Conservation (phyloP, 2,888 invertebrate genomes). For the Aproaerema taeniolella region DNA sequence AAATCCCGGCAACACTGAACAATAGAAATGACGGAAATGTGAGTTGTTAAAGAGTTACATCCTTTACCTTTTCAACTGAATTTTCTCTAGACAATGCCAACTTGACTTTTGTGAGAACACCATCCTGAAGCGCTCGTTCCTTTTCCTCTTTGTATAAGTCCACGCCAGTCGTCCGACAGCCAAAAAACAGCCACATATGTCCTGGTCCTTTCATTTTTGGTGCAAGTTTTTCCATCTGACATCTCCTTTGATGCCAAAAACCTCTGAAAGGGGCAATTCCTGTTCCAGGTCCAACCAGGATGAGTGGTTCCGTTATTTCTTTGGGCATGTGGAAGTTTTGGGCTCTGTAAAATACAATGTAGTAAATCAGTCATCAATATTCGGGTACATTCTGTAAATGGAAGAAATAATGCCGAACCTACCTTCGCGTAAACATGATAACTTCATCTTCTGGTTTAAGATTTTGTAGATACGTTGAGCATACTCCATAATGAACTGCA, state of each 20-base stretch:
- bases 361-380: too few relatives aligned
- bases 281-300: constrained; percentile 93
- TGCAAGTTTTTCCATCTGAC: constrained; percentile 35
- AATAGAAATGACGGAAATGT: too few relatives aligned
- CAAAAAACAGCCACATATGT: constrained; percentile 89
- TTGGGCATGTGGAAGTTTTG: constrained; percentile 90
- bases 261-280: constrained; percentile 96
- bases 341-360: constrained; percentile 82
- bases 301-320: constrained; percentile 84
- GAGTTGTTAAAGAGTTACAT: too few relatives aligned
- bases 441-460: constrained; percentile 81
- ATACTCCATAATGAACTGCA: constrained; percentile 91
- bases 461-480: constrained; percentile 91
- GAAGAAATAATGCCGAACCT: too few relatives aligned
- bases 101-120: constrained; percentile 84
- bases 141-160: constrained; percentile 92
- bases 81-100: constrained; percentile 89
- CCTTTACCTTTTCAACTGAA: constrained; percentile 84
- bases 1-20: too few relatives aligned
- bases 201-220: constrained; percentile 37
- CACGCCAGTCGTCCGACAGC: constrained; percentile 87
- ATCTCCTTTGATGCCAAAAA: constrained; percentile 91
- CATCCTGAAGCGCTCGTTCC: constrained; percentile 79
- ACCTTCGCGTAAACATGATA: constrained; percentile 88
- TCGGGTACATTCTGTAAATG: too few relatives aligned